Evolutionary conservation across 2,113 vertebrate species (phyloP).

Genomic region (Mustelus asterias): DNA sequence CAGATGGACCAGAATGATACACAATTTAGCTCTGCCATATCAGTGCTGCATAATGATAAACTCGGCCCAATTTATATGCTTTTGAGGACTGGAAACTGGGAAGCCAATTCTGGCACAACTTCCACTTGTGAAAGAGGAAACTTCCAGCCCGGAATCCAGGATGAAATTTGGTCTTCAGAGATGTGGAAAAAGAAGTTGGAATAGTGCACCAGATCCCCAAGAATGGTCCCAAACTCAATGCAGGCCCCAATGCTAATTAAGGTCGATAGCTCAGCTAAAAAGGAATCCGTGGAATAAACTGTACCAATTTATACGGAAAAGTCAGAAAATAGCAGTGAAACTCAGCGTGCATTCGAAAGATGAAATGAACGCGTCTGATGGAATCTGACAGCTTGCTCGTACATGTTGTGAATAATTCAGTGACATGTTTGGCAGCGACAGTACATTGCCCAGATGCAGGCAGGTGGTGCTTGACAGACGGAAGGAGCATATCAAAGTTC

Average conservation of each 20-base stretch:
- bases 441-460: constrained; percentile 18
- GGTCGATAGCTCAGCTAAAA: neutral
- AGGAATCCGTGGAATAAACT: neutral
- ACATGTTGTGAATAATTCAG: constrained; percentile 21
- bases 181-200: neutral
- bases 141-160: neutral
- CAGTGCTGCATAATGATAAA: neutral
- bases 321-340: neutral
- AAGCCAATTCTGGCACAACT: neutral
- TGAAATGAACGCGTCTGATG: neutral
- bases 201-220: neutral
- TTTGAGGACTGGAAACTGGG: neutral
- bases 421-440: constrained; percentile 27
- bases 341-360: neutral
- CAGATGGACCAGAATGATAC: neutral
- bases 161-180: neutral
- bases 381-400: constrained; percentile 31
- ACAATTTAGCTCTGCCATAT: neutral
- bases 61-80: neutral
- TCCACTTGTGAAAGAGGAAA: neutral
- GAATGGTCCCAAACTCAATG: neutral
- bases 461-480: constrained; percentile 17
- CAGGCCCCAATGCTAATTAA: neutral
- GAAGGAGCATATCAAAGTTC: constrained; percentile 32
- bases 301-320: neutral